Evolutionary conservation across 2,113 vertebrate species (phyloP).

Genomic region (Strix uralensis): DNA sequence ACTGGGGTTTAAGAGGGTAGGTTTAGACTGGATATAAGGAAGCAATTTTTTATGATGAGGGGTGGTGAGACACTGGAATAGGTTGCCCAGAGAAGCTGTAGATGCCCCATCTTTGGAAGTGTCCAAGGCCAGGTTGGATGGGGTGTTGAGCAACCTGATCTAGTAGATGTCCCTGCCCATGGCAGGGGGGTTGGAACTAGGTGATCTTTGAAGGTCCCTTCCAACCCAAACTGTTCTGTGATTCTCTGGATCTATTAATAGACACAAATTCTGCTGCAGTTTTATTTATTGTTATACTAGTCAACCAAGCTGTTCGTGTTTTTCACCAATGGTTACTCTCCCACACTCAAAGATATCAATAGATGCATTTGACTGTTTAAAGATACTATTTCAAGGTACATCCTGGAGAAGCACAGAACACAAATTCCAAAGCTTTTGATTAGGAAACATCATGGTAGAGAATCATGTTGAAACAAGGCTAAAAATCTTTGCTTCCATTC

Average conservation of each 20-base stretch:
- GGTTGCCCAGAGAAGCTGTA: not conserved
- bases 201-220: not conserved
- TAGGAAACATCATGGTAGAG: not conserved
- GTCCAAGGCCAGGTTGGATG: not conserved
- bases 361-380: not conserved
- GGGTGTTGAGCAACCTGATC: not conserved
- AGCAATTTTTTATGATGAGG: not conserved
- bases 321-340: not conserved
- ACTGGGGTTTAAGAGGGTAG: not conserved
- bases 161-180: no score
- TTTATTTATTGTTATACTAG: not conserved
- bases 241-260: not conserved
- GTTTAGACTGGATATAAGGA: not conserved
- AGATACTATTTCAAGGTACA: not conserved
- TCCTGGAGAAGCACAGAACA: not conserved
- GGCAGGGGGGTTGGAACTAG: accelerated
- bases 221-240: not conserved
- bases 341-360: not conserved
- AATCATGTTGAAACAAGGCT: not conserved
- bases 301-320: not conserved
- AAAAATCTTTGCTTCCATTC: not conserved
- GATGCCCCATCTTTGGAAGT: no score
- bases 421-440: not conserved
- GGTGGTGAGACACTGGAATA: not conserved
- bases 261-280: not conserved